Percentiles rank a stretch among this genome's conserved stretches.
Evolutionary conservation across 1,140 invertebrate genomes (phyloP).

Genomic region (Tetramorium simillimum): DNA sequence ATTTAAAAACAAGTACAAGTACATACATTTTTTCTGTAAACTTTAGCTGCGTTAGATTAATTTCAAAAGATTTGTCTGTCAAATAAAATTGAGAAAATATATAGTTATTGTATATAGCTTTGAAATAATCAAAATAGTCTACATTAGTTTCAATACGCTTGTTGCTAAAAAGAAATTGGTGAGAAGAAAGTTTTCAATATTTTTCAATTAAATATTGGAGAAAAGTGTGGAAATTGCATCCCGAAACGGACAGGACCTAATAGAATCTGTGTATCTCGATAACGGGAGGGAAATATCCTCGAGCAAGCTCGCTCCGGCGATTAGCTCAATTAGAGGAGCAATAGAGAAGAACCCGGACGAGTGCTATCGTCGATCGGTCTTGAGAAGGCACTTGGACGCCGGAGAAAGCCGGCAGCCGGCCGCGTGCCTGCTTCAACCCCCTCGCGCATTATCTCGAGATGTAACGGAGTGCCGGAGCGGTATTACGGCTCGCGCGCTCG

Average conservation of each 20-base stretch:
- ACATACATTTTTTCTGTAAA: too few relatives aligned
- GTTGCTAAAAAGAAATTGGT: background rate
- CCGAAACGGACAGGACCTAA: background rate
- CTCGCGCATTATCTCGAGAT: slow-evolving; percentile 83
- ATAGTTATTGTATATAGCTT: background rate
- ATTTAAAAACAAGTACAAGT: too few relatives aligned
- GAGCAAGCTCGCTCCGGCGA: slow-evolving; percentile 4
- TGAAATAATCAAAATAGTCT: background rate
- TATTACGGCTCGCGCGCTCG: slow-evolving; percentile 61
- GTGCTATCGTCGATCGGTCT: slow-evolving; percentile 55
- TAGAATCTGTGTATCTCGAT: slow-evolving; percentile 12
- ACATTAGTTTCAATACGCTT: background rate
- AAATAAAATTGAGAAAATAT: slow-evolving; percentile 1
- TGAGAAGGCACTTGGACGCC: slow-evolving; percentile 51
- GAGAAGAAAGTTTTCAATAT: background rate
- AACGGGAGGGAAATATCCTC: background rate
- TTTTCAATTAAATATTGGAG: background rate
- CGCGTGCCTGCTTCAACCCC: slow-evolving; percentile 67
- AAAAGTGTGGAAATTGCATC: background rate
- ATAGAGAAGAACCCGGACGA: slow-evolving; percentile 8
- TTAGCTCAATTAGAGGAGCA: slow-evolving; percentile 59
- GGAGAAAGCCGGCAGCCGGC: background rate
- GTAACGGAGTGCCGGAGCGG: slow-evolving; percentile 63
- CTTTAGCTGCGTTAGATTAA: background rate
- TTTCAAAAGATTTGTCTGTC: background rate